A percentile compares a stretch with the other conserved stretches of the same genome.
These are phyloP conservation scores for Drosophila funebris DNA, from an alignment of 1,140 invertebrate species.

Conservation along the genomic window DNA sequence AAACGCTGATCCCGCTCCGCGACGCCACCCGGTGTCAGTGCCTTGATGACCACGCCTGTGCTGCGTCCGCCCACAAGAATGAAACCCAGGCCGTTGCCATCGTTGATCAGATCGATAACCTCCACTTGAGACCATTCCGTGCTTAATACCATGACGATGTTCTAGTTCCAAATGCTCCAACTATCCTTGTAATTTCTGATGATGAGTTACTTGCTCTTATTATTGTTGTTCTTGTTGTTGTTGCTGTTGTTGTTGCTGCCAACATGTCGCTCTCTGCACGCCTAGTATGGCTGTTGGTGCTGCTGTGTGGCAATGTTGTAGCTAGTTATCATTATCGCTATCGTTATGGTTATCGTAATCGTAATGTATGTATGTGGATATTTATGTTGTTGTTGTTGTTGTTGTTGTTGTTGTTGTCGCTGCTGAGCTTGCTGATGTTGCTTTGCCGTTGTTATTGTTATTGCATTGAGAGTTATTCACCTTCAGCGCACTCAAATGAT, in stretches of 20 bases:
- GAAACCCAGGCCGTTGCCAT: slow-evolving; percentile 92
- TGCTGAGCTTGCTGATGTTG: slow-evolving; percentile 19
- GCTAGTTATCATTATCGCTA: background rate
- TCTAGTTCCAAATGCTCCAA: slow-evolving; percentile 5
- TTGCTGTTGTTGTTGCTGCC: slow-evolving; percentile 31
- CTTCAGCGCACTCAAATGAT: slow-evolving; percentile 40
- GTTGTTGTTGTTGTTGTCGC: slow-evolving; percentile 28
- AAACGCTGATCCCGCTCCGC: slow-evolving; percentile 95
- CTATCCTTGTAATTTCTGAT: slow-evolving; percentile 2
- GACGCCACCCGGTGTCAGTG: slow-evolving; percentile 95
- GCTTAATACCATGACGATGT: slow-evolving; percentile 88
- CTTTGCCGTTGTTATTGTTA: slow-evolving; percentile 46
- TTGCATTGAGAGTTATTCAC: slow-evolving; percentile 58
- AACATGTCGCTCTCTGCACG: slow-evolving; percentile 76
- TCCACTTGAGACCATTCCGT: slow-evolving; percentile 97
- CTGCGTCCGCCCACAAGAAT: slow-evolving; percentile 97
- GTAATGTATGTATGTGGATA: slow-evolving; percentile 5
- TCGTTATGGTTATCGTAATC: slow-evolving; percentile 21
- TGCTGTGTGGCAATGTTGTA: slow-evolving; percentile 53
- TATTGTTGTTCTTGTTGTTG: slow-evolving; percentile 8
- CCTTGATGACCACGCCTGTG: slow-evolving; percentile 98
- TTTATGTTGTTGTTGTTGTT: slow-evolving; percentile 23
- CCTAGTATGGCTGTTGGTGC: too few species aligned
- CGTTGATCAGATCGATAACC: slow-evolving; percentile 94
- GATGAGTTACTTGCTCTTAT: too few species aligned